A percentile compares a stretch with the other conserved stretches of the same genome.
Conservation (phyloP, 2,888 invertebrate species). For the Tenthredo scrophulariae region DNA sequence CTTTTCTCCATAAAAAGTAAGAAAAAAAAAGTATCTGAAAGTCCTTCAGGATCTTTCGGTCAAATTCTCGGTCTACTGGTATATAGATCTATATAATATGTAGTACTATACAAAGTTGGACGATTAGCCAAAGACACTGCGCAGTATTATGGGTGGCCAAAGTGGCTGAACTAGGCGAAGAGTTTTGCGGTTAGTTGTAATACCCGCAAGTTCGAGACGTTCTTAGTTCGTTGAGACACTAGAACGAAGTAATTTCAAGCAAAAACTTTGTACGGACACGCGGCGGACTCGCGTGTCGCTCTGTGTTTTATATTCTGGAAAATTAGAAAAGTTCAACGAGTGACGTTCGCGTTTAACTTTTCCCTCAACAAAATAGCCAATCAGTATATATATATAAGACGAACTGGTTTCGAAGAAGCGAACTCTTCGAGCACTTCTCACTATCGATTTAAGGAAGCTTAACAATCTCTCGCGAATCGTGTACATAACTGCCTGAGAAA, state of each 20-base stretch:
- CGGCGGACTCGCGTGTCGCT: conserved; percentile 36
- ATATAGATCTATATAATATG: not conserved
- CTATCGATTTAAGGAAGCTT: not conserved
- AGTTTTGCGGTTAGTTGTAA: conserved; percentile 31
- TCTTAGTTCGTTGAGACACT: conserved; percentile 29
- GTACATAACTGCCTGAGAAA: not conserved
- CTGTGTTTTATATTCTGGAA: conserved; percentile 51
- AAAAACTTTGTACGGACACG: conserved; percentile 25
- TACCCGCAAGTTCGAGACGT: conserved; percentile 11
- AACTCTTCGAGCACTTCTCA: not conserved
- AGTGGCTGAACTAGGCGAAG: conserved; percentile 38
- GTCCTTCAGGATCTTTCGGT: not conserved
- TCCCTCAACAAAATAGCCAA: conserved; percentile 4
- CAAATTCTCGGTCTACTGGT: not conserved
- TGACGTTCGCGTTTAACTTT: conserved; percentile 28
- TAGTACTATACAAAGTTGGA: conserved; percentile 16
- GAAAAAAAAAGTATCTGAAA: not conserved
- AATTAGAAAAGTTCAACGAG: conserved; percentile 49
- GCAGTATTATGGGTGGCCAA: conserved; percentile 37
- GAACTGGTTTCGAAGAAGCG: not conserved
- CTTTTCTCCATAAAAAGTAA: not conserved
- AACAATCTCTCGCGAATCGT: not conserved
- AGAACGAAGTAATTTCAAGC: conserved; percentile 46
- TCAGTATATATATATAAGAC: not conserved
- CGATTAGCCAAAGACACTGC: conserved; percentile 41